These are phyloP conservation scores for Enteromius fasciolatus DNA, from an alignment of 2,797 vertebrate species.

Conservation along the genomic window DNA sequence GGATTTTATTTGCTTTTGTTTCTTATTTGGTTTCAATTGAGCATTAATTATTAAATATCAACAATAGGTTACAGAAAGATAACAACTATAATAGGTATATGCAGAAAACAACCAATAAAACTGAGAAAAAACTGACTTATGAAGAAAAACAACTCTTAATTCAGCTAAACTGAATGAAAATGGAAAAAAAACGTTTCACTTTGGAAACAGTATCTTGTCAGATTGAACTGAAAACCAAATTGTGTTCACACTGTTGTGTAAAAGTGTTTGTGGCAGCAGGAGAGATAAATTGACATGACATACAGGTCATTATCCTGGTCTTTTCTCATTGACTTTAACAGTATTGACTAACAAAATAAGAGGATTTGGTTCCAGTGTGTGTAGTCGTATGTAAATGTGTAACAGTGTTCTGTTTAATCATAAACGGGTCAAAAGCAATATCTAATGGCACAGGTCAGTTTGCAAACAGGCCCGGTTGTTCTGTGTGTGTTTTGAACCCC, in stretches of 20 bases:
- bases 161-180: background rate
- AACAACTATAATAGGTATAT: background rate
- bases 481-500: background rate
- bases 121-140: background rate
- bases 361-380: constrained; percentile 38
- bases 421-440: background rate
- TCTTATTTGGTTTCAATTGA: background rate
- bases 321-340: constrained; percentile 71
- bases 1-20: background rate
- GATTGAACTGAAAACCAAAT: constrained; percentile 28
- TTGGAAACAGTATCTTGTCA: background rate
- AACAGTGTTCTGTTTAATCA: background rate
- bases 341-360: constrained; percentile 76
- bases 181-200: too few species aligned
- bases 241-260: constrained; percentile 10
- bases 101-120: background rate
- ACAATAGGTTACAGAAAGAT: background rate
- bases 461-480: background rate
- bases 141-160: background rate
- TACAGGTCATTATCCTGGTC: constrained; percentile 54
- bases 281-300: constrained; percentile 53
- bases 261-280: constrained; percentile 41
- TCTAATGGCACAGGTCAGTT: constrained; percentile 18
- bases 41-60: background rate
- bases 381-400: constrained; percentile 4